Base-by-base conservation (phyloP, 2,888 invertebrate species). In the Meandrusa payeni region DNA sequence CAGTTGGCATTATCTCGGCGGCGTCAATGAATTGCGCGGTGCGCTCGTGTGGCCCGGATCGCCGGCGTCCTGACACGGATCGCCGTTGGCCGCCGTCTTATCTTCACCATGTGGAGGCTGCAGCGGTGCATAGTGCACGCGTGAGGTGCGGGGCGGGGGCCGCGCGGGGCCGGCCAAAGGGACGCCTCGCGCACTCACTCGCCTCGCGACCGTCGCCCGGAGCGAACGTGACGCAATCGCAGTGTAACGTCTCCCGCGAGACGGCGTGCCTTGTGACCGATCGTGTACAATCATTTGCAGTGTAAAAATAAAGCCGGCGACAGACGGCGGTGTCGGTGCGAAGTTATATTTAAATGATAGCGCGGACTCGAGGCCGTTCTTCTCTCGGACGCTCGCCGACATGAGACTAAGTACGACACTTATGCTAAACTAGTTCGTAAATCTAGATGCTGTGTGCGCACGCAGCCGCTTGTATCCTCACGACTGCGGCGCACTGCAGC, bases 261-360 rank as follows among this genome's bases (percentile, higher is more conserved):
- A 58, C 60, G 40, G 56, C 76, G 72, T 71, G 70, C 72, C 74
- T 73, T 72, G 74, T 76, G 72, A 71, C 70, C 57, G 57, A 66
- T 59, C 62, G 62, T 64, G 66, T 52, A 69, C 65, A 76, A 73
- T 70, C 69, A n/a, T 72, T 69, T 51, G 66, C 67, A 61, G 82
- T 82, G 75, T 82, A 85, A 81, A 86, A 86, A 86, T 85, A 85
- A 82, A 82, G 80, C 76, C 82, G 80, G 74, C 77, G 80, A 80
- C 80, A 82, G 79, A 83, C 85, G 67, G 69, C 74, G 70, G 71
- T 70, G 66, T 75, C 67, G 38, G 31, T 41, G 45, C 72, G 75
- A 72, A 78, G 85, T 81, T 86, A 87, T 80, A 85, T 83, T 81
- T 87, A 86, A 86, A 86, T 87, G 86, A 82, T 82, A 85, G 78